A percentile compares a stretch with the other conserved stretches of the same genome.
Evolutionary conservation across 2,797 vertebrate genomes (phyloP).

Genomic region (Hippopotamyrus pictus): DNA sequence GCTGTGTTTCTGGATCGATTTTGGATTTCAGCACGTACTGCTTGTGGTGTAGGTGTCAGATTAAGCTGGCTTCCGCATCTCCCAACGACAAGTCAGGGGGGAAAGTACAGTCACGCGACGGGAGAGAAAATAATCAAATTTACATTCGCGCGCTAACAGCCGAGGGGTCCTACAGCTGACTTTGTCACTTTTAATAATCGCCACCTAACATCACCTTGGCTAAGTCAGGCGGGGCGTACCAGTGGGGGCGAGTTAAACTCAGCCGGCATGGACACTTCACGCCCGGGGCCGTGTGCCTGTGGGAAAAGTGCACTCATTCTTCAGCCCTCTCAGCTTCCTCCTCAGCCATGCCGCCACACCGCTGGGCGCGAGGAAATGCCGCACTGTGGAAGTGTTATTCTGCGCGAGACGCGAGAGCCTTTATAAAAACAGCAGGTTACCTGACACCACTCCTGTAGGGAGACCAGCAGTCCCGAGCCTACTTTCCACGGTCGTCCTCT

Average conservation of each 20-base stretch:
- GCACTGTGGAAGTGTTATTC: constrained; percentile 30
- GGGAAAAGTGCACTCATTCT: neutral
- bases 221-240: neutral
- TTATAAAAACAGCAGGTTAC: constrained; percentile 50
- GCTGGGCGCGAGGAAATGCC: neutral
- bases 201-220: neutral
- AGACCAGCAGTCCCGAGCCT: constrained; percentile 42
- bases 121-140: neutral
- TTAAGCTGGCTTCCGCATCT: neutral
- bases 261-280: neutral
- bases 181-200: neutral
- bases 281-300: too few species aligned
- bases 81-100: neutral
- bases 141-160: neutral
- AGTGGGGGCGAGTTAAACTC: neutral
- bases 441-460: constrained; percentile 49
- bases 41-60: neutral
- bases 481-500: constrained; percentile 53
- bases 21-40: neutral
- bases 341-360: neutral
- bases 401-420: constrained; percentile 38
- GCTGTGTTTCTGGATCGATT: neutral
- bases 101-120: neutral
- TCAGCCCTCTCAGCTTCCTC: constrained; percentile 5
- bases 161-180: neutral